Conservation (phyloP, 1,140 invertebrate genomes). For the Drosophila kohkoa region DNA sequence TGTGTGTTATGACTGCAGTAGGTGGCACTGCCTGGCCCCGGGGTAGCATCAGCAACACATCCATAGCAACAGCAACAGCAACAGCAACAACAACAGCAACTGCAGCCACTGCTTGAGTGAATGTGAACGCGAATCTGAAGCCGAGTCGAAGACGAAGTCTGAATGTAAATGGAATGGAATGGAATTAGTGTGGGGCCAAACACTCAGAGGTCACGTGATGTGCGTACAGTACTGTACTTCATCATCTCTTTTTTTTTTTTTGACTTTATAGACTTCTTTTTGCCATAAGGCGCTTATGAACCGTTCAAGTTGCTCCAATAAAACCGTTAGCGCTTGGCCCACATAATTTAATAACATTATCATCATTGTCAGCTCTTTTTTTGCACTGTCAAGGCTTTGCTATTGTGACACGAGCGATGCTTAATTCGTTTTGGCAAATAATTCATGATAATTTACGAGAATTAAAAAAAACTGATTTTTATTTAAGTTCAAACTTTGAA, state of each 20-base stretch:
- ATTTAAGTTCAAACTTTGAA: too few relatives aligned
- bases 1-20: slow-evolving; percentile 78
- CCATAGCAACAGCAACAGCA: too few relatives aligned
- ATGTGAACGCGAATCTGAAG: slow-evolving; percentile 28
- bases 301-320: slow-evolving; percentile 28
- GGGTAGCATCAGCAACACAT: slow-evolving; percentile 13
- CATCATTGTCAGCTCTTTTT: slow-evolving; percentile 18
- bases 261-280: background rate
- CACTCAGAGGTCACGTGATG: slow-evolving; percentile 70
- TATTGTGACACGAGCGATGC: slow-evolving; percentile 7
- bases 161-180: slow-evolving; percentile 35
- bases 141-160: background rate
- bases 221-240: slow-evolving; percentile 49
- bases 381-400: slow-evolving; percentile 13
- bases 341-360: slow-evolving; percentile 32
- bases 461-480: background rate
- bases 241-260: background rate
- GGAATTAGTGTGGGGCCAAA: slow-evolving; percentile 44
- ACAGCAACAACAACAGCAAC: background rate
- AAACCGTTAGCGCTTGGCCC: slow-evolving; percentile 37
- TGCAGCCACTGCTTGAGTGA: slow-evolving; percentile 17
- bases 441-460: background rate
- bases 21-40: slow-evolving; percentile 64
- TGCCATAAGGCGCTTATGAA: slow-evolving; percentile 32
- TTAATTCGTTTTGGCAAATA: background rate